phyloP scores from a whole-genome alignment of 2,888 invertebrate genomes.

The Eupithecia subfuscata region DNA sequence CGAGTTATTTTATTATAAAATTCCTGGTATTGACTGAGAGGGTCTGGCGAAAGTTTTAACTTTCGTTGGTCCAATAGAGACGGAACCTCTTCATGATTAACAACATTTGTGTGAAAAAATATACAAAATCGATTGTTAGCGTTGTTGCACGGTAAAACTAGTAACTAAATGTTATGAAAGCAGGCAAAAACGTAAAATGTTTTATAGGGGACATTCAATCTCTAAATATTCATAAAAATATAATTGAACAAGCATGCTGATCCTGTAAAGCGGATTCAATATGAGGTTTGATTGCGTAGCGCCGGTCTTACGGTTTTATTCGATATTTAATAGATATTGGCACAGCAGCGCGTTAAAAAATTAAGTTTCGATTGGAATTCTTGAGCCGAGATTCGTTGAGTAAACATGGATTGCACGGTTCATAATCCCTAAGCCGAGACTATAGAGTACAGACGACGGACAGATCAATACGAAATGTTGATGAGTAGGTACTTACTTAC shows the following conservation, averaged over 20 bases:
- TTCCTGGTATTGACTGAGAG: too few relatives aligned
- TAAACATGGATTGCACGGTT: conserved; percentile 57
- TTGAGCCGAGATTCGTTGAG: conserved; percentile 66
- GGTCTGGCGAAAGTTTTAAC: too few relatives aligned
- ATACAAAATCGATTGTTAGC: too few relatives aligned
- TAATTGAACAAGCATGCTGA: background rate
- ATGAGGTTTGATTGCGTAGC: conserved; percentile 72
- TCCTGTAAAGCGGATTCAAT: conserved; percentile 57
- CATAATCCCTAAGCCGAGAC: conserved; percentile 45
- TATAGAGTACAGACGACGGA: conserved; percentile 4
- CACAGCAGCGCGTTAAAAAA: conserved; percentile 54
- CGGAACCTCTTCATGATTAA: too few relatives aligned
- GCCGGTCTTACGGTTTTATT: conserved; percentile 57
- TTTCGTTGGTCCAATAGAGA: too few relatives aligned
- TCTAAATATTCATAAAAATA: background rate
- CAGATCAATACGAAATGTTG: conserved; percentile 27
- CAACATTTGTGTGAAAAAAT: too few relatives aligned
- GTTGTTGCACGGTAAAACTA: too few relatives aligned
- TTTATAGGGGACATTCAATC: too few relatives aligned
- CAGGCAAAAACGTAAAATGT: too few relatives aligned
- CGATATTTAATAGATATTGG: conserved; percentile 60
- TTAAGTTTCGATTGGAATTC: conserved; percentile 61
- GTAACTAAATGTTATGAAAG: too few relatives aligned
- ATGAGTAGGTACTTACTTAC: background rate
- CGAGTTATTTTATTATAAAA: too few relatives aligned